Conservation (phyloP, 2,888 invertebrate species). For the Steromphala cineraria region DNA sequence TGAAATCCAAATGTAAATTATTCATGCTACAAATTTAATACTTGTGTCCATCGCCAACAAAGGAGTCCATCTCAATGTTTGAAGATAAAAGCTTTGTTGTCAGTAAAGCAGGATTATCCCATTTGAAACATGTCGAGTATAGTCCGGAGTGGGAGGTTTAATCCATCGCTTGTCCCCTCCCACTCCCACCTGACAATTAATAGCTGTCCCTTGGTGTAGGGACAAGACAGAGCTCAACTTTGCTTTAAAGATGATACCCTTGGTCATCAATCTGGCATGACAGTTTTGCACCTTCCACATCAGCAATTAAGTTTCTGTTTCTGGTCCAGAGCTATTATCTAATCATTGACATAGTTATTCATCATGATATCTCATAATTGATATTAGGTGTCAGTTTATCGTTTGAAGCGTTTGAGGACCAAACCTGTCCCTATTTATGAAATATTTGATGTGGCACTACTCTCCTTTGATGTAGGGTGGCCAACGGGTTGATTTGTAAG, state of each 20-base stretch:
- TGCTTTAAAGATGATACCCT: background rate
- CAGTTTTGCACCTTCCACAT: too few species aligned
- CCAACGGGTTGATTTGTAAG: too few species aligned
- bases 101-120: background rate
- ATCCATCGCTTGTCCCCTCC: background rate
- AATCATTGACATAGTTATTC: too few species aligned
- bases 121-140: background rate
- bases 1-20: constrained; percentile 18
- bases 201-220: background rate
- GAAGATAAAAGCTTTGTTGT: background rate
- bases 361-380: too few species aligned
- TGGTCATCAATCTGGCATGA: background rate
- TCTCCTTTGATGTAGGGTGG: too few species aligned
- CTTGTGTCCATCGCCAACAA: background rate
- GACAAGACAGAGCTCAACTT: background rate
- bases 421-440: too few species aligned
- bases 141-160: background rate
- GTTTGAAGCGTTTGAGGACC: too few species aligned
- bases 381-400: too few species aligned
- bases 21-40: constrained; percentile 20
- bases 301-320: too few species aligned
- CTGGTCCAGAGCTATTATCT: too few species aligned
- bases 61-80: background rate
- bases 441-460: too few species aligned
- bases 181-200: background rate